These are phyloP conservation scores for Lasius platythorax DNA, from an alignment of 2,888 invertebrate species.

Conservation along the genomic window DNA sequence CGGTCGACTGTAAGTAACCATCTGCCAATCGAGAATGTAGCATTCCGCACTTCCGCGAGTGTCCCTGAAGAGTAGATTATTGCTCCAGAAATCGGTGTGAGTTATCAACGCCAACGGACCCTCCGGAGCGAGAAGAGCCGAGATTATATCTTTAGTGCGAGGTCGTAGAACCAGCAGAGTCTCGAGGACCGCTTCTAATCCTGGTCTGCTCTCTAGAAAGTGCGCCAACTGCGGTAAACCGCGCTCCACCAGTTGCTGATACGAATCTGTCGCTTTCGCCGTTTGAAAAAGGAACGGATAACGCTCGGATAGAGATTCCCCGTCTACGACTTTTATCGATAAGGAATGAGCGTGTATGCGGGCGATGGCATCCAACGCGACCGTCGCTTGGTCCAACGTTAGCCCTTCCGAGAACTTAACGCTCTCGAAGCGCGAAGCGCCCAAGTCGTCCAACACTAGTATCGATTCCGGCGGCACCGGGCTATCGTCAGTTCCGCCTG, in stretches of 20 bases:
- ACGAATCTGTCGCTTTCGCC: conserved; percentile 92
- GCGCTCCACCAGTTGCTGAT: conserved; percentile 92
- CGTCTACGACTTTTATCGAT: conserved; percentile 88
- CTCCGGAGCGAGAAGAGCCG: conserved; percentile 90
- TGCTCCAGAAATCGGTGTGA: conserved; percentile 95
- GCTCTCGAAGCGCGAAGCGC: conserved; percentile 89
- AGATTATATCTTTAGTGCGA: conserved; percentile 91
- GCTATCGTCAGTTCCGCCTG: conserved; percentile 82
- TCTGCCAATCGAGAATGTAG: conserved; percentile 93
- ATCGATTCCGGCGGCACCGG: conserved; percentile 89
- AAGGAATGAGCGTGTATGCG: conserved; percentile 91
- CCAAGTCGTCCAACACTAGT: conserved; percentile 92
- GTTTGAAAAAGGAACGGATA: conserved; percentile 92
- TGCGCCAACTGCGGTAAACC: conserved; percentile 92
- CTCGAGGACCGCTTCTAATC: conserved; percentile 88
- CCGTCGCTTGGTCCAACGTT: conserved; percentile 89
- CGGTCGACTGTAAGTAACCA: conserved; percentile 92
- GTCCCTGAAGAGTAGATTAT: conserved; percentile 90
- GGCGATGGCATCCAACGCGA: conserved; percentile 91
- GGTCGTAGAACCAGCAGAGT: conserved; percentile 89
- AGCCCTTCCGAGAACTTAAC: conserved; percentile 91
- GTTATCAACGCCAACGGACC: conserved; percentile 92
- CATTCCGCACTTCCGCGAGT: conserved; percentile 86
- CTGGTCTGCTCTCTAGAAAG: conserved; percentile 90
- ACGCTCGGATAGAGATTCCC: conserved; percentile 86